Evolutionary conservation across 2,113 vertebrate species (phyloP).

Genomic region (Aldabrachelys gigantea): DNA sequence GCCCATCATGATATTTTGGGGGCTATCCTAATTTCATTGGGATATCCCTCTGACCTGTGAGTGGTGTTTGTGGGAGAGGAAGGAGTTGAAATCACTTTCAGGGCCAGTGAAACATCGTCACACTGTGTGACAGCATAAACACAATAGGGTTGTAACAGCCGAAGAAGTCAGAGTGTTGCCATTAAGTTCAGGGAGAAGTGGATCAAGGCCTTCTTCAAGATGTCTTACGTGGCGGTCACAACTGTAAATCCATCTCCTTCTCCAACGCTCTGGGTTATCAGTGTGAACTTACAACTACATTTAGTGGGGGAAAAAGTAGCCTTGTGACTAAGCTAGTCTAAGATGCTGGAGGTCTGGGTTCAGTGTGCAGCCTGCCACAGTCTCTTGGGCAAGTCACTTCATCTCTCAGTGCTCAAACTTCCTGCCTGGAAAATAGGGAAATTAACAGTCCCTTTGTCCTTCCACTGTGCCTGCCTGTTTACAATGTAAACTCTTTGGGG

Average conservation of each 20-base stretch:
- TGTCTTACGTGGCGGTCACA: too few relatives aligned
- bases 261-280: background rate
- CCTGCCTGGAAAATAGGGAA: background rate
- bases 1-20: background rate
- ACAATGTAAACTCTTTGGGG: background rate
- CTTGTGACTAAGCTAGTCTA: background rate
- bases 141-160: background rate
- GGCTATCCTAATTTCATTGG: background rate
- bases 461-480: background rate
- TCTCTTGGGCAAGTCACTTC: rapidly evolving
- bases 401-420: background rate
- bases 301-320: too few relatives aligned
- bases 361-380: background rate
- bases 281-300: too few relatives aligned
- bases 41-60: background rate
- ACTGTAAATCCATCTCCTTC: too few relatives aligned
- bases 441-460: background rate
- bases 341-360: background rate
- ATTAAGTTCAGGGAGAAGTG: too few relatives aligned
- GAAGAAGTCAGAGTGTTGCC: background rate
- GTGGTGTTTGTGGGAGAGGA: background rate
- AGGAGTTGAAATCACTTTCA: background rate
- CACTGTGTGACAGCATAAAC: background rate
- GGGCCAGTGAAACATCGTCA: background rate
- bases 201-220: too few relatives aligned